Base-by-base conservation (phyloP, 2,888 invertebrate species). In the Tetanocera ferruginea region DNA sequence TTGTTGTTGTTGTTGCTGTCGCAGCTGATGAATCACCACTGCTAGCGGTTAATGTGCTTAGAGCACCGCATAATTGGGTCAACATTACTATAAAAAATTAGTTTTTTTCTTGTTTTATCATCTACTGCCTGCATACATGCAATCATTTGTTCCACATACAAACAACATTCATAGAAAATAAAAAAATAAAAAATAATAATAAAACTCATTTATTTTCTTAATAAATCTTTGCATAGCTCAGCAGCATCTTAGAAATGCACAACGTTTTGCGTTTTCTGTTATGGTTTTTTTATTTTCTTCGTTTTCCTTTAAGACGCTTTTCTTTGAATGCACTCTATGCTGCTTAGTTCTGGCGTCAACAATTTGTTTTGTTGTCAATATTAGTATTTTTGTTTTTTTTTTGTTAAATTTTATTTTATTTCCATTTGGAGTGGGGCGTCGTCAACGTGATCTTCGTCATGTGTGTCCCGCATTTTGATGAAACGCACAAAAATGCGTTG, bases 1-100 rank as follows among this genome's bases (percentile, higher is more conserved):
- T 23, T 60, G 55, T 23, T 57, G 25, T 72, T 34, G 23, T 72
- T 72, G 25, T 43, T 60, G 23, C 23, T 72, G 55, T 71, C 14
- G 71, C 62, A 28, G 69, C 49, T 19, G 69, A 37, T 49, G 19
- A 28, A 14, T 23, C 19, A 25, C 25, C 14, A 9, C 19, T n/a
- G 19, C 19, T n/a, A 55, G 19, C 55, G 55, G 31, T 25, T 70
- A 31, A 55, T 70, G 52, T 70, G 25, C 55, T 70, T 55, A 28
- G 31, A 52, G 19, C n/a, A 52, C n/a, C 28, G 19, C 17, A 70
- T 51, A 70, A 70, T 70, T 52, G 55, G 70, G 70, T 70, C 70
- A 55, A 55, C 52, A 55, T 52, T 70, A 34, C 14, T 43, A 43
- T 43, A 43, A 43, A 43, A 43, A 43, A 11, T 1, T 37, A 6